Conservation (phyloP, 2,797 vertebrate genomes). For the Silurus aristotelis region DNA sequence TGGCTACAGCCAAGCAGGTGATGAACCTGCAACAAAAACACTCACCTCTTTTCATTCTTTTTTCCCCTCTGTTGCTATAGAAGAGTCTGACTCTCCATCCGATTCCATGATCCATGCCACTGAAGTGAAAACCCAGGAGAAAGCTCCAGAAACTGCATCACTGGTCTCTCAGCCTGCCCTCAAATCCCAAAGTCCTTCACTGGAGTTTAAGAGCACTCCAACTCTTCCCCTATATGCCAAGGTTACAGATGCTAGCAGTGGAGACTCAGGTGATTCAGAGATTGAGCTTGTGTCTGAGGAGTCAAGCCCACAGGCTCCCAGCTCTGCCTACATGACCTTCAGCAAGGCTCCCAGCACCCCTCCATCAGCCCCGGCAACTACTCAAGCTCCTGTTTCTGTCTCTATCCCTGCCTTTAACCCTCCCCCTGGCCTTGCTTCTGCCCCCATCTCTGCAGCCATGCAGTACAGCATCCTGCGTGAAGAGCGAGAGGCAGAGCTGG, state of each 20-base stretch:
- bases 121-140: conserved; percentile 71
- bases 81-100: conserved; percentile 81
- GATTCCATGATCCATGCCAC: conserved; percentile 80
- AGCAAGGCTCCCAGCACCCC: conserved; percentile 63
- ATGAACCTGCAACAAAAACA: conserved; percentile 40
- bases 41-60: conserved; percentile 29
- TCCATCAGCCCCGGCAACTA: conserved; percentile 60
- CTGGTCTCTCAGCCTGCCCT: conserved; percentile 22
- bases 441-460: conserved; percentile 55
- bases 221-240: conserved; percentile 36
- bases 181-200: conserved; percentile 45
- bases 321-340: conserved; percentile 55
- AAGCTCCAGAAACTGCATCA: conserved; percentile 28
- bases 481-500: conserved; percentile 96
- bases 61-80: conserved; percentile 65
- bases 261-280: conserved; percentile 94
- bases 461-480: conserved; percentile 95
- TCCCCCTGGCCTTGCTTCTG: conserved; percentile 71
- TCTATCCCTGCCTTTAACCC: conserved; percentile 66
- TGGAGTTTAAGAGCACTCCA: conserved; percentile 72
- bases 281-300: conserved; percentile 95
- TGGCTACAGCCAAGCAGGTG: conserved; percentile 31
- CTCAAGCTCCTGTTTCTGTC: conserved; percentile 48
- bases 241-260: conserved; percentile 78
- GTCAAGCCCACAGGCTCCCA: conserved; percentile 58